A percentile compares a stretch with the other conserved stretches of the same genome.
Evolutionary conservation across 2,888 invertebrate genomes (phyloP).

Genomic region (Ochropleura leucogaster): DNA sequence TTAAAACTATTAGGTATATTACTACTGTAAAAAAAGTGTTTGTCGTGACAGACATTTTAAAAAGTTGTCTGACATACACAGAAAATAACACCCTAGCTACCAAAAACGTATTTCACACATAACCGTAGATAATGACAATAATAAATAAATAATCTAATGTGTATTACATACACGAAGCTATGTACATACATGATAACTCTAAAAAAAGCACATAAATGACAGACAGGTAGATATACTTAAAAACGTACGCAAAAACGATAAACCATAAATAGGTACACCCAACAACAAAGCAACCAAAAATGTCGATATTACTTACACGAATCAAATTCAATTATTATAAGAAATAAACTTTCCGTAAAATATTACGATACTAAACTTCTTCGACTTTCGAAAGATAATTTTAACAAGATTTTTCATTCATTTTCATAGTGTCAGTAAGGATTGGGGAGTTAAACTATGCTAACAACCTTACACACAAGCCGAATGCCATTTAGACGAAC

Average conservation of each 20-base stretch:
- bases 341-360: not conserved
- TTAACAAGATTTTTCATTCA: not conserved
- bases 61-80: not conserved
- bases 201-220: not conserved
- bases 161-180: constrained; percentile 44
- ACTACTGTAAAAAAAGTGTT: not conserved
- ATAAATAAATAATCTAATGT: constrained; percentile 36
- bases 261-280: not conserved
- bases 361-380: no score
- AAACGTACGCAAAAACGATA: not conserved
- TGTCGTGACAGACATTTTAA: not conserved
- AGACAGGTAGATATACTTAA: no score
- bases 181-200: not conserved
- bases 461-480: not conserved
- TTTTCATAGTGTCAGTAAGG: not conserved
- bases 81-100: not conserved
- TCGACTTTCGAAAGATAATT: no score
- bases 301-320: not conserved
- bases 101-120: not conserved
- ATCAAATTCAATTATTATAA: not conserved
- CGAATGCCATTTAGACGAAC: not conserved
- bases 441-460: not conserved
- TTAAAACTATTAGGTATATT: not conserved
- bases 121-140: constrained; percentile 4
- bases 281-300: not conserved